A percentile compares a stretch with the other conserved stretches of the same genome.
phyloP scores from a whole-genome alignment of 1,140 invertebrate species.

The Metopolophium dirhodum region DNA sequence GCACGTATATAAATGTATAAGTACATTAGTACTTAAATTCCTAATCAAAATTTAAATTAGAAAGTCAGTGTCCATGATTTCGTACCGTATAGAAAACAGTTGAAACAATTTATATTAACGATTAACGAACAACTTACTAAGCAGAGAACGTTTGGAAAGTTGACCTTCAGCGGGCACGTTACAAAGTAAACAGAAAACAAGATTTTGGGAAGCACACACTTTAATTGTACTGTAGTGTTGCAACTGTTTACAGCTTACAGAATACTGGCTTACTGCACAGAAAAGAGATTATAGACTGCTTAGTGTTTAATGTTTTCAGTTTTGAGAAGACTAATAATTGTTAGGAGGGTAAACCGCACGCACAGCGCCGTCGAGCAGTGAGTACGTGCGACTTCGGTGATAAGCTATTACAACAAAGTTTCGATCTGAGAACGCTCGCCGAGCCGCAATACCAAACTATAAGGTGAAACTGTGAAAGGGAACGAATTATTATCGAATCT shows the following conservation, averaged over 20 bases:
- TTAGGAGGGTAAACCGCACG: not conserved
- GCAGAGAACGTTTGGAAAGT: not conserved
- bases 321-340: no score
- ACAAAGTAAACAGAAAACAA: not conserved
- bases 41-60: not conserved
- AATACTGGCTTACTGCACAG: not conserved
- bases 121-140: not conserved
- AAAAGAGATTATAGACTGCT: not conserved
- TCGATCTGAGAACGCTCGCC: not conserved
- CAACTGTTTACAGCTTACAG: no score
- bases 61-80: not conserved
- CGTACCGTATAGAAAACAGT: not conserved
- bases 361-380: not conserved
- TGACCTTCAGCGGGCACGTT: not conserved
- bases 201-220: not conserved
- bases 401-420: not conserved
- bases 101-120: not conserved
- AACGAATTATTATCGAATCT: not conserved
- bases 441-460: not conserved
- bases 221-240: not conserved
- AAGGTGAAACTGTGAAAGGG: not conserved
- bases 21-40: not conserved
- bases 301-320: no score
- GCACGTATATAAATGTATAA: not conserved
- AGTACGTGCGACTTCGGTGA: not conserved